Evolutionary conservation across 2,888 invertebrate species (phyloP).

Genomic region (Tryphoninae sp.): DNA sequence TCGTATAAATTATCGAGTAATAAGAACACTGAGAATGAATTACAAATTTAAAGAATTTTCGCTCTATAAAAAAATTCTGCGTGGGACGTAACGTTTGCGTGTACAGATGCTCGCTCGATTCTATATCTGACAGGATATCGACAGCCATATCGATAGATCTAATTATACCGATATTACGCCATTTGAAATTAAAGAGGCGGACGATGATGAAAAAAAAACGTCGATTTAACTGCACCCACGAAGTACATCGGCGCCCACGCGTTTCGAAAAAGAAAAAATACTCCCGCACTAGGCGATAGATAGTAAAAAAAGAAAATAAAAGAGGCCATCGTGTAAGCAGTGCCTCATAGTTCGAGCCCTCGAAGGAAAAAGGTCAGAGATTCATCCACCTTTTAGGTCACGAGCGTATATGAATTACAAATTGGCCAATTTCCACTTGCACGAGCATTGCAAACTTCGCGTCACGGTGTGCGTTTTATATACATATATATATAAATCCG

Average conservation of each 20-base stretch:
- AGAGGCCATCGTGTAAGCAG: constrained; percentile 20
- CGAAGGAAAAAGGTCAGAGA: constrained; percentile 76
- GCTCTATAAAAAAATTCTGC: constrained; percentile 6
- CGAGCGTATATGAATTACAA: constrained; percentile 80
- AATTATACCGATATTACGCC: neutral
- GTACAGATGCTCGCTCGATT: neutral
- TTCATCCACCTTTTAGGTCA: constrained; percentile 77
- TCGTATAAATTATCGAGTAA: neutral
- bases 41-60: neutral
- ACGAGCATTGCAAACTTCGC: constrained; percentile 62
- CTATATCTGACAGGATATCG: constrained; percentile 17
- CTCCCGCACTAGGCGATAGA: neutral
- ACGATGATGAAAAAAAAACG: constrained; percentile 31
- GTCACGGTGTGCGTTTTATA: constrained; percentile 36
- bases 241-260: constrained; percentile 12
- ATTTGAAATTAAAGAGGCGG: constrained; percentile 13
- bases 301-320: constrained; percentile 10
- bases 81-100: constrained; percentile 3
- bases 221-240: constrained; percentile 33
- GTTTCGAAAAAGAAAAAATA: neutral
- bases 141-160: constrained; percentile 19
- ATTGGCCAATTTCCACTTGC: constrained; percentile 74
- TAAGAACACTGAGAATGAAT: constrained; percentile 5
- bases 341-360: constrained; percentile 25
- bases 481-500: neutral